Percentiles rank a stretch among this genome's conserved stretches.
Conservation (phyloP, 2,888 invertebrate genomes). For the Amaurobius ferox region DNA sequence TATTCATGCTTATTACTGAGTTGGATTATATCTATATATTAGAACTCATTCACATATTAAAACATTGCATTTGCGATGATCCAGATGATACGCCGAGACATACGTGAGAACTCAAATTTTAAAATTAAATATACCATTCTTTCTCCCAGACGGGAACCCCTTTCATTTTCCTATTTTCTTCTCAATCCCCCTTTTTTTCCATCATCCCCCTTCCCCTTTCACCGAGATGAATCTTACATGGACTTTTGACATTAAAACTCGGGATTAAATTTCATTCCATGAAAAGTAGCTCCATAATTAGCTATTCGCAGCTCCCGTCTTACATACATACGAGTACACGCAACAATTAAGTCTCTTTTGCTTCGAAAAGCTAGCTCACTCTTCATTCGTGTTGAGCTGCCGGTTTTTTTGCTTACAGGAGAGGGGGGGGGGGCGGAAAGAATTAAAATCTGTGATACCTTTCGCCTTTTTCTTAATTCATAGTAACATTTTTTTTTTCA, state of each 20-base stretch:
- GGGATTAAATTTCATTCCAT: conserved; percentile 71
- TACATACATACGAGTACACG: conserved; percentile 42
- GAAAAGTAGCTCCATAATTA: conserved; percentile 58
- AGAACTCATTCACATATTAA: no score
- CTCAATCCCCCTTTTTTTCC: conserved; percentile 24
- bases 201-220: conserved; percentile 24
- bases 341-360: conserved; percentile 52
- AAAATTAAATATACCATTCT: no score
- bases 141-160: no score
- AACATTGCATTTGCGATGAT: no score
- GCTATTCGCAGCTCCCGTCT: conserved; percentile 46
- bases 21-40: no score
- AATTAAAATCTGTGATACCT: not conserved
- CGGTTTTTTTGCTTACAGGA: conserved; percentile 7
- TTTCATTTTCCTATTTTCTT: not conserved
- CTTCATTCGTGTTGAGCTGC: not conserved
- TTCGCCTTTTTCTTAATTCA: not conserved
- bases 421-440: not conserved
- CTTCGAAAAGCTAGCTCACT: not conserved
- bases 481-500: conserved; percentile 27
- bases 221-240: conserved; percentile 56
- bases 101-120: no score
- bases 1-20: no score
- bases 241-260: conserved; percentile 70
- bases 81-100: no score